Evolutionary conservation across 2,888 invertebrate genomes (phyloP), one percentile per base, ranked within the genome.

Genomic region (Drosophila tanythrix): DNA sequence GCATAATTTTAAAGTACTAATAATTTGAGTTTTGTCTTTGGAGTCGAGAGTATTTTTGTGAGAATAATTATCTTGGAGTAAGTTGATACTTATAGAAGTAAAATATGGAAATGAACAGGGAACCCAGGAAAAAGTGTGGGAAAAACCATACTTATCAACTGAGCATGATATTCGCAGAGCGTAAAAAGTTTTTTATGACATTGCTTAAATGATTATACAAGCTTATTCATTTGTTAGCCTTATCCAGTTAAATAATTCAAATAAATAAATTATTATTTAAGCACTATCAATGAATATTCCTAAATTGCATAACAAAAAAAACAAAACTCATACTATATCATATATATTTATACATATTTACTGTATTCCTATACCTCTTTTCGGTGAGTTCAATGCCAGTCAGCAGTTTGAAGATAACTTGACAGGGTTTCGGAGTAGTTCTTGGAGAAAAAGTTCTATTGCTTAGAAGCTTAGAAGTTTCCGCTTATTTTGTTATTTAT

Each of bases 381-480:
- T 46, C 3, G 46, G 7, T 15, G 15, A 4, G 3, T 15, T 25
- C 3, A 50, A 18, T 18, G 2, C 25, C 50, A 15, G 50, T 27
- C 15, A 43, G 27, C 27, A 50, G 50, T 25, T 29, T 31, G 11
- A 40, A 38, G 56, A 29, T 10, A 15, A n/a, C 27, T 21, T 57
- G n/a, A 57, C 21, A 29, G 15, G 8, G 29, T 40, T n/a, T 43
- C n/a, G 18, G 27, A 18, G 29, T 10, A 52, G 29, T 31, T 29
- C 33, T 15, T 25, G 29, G 25, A 25, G 18, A n/a, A 29, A 18
- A 15, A 8, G 38, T 62, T 71, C 38, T 52, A 71, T 57, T 61
- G 36, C 31, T 21, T 21, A 21, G 21, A 21, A 21, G 71, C 40
- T 58, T 58, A 59, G 72, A 72, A 55, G 40, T 64, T 64, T 53